Percentiles rank a stretch among this genome's conserved stretches.
These are phyloP conservation scores for Acanthornis magna DNA, from an alignment of 2,797 vertebrate species.

Conservation along the genomic window DNA sequence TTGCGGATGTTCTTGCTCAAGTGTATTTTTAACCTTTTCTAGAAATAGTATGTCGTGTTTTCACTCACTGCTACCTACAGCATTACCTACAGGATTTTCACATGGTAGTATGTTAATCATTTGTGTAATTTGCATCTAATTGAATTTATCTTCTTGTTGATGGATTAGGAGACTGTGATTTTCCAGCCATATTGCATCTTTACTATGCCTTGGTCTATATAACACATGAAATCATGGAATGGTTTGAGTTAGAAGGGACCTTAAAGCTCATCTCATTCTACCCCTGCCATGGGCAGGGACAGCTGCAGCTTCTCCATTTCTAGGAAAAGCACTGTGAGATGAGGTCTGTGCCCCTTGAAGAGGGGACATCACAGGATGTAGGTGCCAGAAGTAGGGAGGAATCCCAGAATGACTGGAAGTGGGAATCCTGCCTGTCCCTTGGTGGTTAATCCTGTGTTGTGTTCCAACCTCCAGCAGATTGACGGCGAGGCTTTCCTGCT, in stretches of 20 bases:
- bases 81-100: background rate
- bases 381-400: background rate
- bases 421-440: background rate
- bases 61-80: background rate
- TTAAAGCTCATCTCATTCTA: background rate
- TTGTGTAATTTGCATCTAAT: background rate
- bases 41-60: background rate
- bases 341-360: background rate
- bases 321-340: background rate
- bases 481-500: constrained; percentile 91
- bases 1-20: background rate
- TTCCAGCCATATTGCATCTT: background rate
- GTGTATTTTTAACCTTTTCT: background rate
- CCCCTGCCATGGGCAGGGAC: background rate
- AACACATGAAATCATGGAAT: background rate
- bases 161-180: background rate
- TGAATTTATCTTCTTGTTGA: background rate
- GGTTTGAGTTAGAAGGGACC: background rate
- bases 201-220: background rate
- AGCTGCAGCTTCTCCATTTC: background rate
- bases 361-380: background rate
- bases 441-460: background rate
- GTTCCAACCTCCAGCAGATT: constrained; percentile 81
- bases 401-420: background rate
- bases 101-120: background rate